Evolutionary conservation across 2,797 vertebrate genomes (phyloP).

Genomic region (Peromyscus aztecus): DNA sequence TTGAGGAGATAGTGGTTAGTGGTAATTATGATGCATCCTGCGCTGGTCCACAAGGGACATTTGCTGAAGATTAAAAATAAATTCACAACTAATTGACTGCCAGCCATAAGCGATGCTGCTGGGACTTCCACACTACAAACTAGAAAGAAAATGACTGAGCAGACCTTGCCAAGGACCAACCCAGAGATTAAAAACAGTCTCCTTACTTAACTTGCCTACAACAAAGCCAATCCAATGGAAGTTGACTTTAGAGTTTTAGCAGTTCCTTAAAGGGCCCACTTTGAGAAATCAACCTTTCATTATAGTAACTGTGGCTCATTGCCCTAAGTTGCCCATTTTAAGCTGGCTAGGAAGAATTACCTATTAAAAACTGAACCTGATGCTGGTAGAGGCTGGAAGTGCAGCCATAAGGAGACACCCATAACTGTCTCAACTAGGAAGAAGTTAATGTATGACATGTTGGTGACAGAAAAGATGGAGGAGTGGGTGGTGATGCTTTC

Average conservation of each 20-base stretch:
- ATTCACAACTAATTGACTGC: slow-evolving; percentile 79
- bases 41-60: slow-evolving; percentile 65
- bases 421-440: background rate
- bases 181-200: slow-evolving; percentile 69
- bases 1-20: slow-evolving; percentile 58
- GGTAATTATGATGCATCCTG: slow-evolving; percentile 57
- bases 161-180: slow-evolving; percentile 59
- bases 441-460: background rate
- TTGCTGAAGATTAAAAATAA: slow-evolving; percentile 82
- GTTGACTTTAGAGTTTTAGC: slow-evolving; percentile 45
- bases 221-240: slow-evolving; percentile 40
- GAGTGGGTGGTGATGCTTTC: background rate
- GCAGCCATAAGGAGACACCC: background rate
- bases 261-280: background rate
- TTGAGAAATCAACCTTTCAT: slow-evolving; percentile 42
- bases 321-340: slow-evolving; percentile 10
- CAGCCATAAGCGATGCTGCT: slow-evolving; percentile 57
- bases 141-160: slow-evolving; percentile 64
- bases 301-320: background rate
- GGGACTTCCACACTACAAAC: slow-evolving; percentile 70
- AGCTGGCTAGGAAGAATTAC: background rate
- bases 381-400: background rate
- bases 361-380: background rate
- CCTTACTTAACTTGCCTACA: slow-evolving; percentile 49
- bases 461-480: slow-evolving; percentile 6